phyloP scores from a whole-genome alignment of 2,797 vertebrate genomes.

The Sarcophilus harrisii region DNA sequence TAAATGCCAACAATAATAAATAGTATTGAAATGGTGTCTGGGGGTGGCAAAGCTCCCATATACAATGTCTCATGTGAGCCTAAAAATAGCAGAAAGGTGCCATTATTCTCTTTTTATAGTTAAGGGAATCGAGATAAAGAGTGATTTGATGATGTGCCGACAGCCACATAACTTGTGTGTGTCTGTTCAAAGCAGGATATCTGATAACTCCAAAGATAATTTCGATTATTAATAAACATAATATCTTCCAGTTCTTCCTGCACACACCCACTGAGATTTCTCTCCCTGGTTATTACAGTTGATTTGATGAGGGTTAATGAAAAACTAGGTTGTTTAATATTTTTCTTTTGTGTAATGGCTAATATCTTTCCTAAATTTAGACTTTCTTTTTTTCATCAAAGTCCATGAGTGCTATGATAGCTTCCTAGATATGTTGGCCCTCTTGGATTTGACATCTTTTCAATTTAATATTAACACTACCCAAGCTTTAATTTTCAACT shows the following conservation, averaged over 20 bases:
- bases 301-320: neutral
- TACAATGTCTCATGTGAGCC: neutral
- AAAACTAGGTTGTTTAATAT: slow-evolving; percentile 32
- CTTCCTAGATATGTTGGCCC: slow-evolving; percentile 13
- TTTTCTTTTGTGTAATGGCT: neutral
- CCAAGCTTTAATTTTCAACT: slow-evolving; percentile 71
- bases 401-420: neutral
- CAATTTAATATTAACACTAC: slow-evolving; percentile 59
- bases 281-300: neutral
- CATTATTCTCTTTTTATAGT: neutral
- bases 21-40: neutral
- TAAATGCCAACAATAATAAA: neutral
- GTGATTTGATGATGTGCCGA: neutral
- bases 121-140: neutral
- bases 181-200: neutral
- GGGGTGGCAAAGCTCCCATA: neutral
- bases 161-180: neutral
- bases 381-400: neutral
- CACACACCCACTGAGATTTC: neutral
- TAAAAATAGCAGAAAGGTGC: neutral
- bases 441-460: neutral
- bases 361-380: neutral
- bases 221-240: slow-evolving; percentile 30
- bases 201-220: neutral
- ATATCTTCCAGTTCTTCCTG: neutral